Evolutionary conservation across 2,797 vertebrate genomes (phyloP).

Genomic region (Agapornis canus): DNA sequence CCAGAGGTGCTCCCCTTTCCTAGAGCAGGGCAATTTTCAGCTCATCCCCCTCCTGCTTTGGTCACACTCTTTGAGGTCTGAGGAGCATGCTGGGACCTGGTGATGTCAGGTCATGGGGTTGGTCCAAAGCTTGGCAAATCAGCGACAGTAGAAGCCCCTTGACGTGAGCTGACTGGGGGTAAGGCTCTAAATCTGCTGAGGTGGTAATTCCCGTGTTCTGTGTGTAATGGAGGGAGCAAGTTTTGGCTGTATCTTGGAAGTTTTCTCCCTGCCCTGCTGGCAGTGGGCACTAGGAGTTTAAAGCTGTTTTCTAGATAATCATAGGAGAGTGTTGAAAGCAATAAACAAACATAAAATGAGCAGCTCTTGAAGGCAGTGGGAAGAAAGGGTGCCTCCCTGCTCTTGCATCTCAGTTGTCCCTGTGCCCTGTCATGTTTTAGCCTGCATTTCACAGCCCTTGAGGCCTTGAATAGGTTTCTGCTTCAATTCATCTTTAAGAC

Average conservation of each 20-base stretch:
- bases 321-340: background rate
- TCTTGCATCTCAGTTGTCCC: background rate
- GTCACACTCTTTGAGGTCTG: rapidly evolving
- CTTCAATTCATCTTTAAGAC: background rate
- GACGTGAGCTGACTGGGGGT: background rate
- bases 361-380: background rate
- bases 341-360: background rate
- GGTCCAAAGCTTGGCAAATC: background rate
- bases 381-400: background rate
- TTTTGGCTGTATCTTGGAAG: background rate
- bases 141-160: background rate
- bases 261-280: background rate
- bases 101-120: background rate
- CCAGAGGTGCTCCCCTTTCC: background rate
- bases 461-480: background rate
- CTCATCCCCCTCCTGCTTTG: background rate
- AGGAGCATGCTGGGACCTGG: background rate
- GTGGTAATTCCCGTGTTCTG: background rate
- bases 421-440: background rate
- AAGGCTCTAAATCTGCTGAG: background rate
- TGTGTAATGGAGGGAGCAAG: background rate
- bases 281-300: background rate
- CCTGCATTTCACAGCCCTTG: background rate
- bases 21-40: background rate
- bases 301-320: background rate